phyloP scores from a whole-genome alignment of 92 coral and sea anemone genomes.

The Zoanthus sociatus region DNA sequence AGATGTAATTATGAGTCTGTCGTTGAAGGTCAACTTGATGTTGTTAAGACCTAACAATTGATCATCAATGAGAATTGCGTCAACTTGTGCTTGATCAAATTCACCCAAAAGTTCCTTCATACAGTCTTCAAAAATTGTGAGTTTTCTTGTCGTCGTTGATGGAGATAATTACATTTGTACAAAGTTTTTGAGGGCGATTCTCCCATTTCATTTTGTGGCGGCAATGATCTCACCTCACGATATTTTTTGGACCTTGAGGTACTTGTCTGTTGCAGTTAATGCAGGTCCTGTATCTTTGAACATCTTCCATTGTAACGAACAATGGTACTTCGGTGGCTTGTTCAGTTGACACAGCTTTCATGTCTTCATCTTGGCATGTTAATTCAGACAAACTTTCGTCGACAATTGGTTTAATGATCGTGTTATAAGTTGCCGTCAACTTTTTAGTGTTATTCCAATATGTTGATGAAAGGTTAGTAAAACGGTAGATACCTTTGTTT shows the following conservation, averaged over 20 bases:
- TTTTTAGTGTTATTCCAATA: no score
- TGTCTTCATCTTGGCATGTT: not conserved
- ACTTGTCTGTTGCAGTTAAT: no score
- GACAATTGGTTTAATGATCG: no score
- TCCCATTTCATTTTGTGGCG: slow-evolving; percentile 65
- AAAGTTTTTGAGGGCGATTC: slow-evolving; percentile 65
- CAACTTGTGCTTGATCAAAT: not conserved
- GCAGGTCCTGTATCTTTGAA: no score
- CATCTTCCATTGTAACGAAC: no score
- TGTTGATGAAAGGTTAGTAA: no score
- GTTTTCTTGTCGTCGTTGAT: slow-evolving; percentile 63
- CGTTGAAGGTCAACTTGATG: slow-evolving; percentile 8
- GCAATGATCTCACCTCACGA: slow-evolving; percentile 66
- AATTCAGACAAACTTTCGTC: no score
- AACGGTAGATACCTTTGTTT: no score
- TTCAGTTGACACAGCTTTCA: no score
- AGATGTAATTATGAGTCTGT: slow-evolving; percentile 6
- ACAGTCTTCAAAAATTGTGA: slow-evolving; percentile 35
- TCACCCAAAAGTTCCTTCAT: slow-evolving; percentile 14
- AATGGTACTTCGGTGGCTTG: no score
- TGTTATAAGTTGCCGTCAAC: no score
- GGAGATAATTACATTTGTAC: slow-evolving; percentile 59
- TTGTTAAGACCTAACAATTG: slow-evolving; percentile 9
- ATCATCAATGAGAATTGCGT: slow-evolving; percentile 7
- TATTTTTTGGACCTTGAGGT: slow-evolving; percentile 51